Evolutionary conservation across 2,888 invertebrate species (phyloP).

Genomic region (Drosophila bunnanda): DNA sequence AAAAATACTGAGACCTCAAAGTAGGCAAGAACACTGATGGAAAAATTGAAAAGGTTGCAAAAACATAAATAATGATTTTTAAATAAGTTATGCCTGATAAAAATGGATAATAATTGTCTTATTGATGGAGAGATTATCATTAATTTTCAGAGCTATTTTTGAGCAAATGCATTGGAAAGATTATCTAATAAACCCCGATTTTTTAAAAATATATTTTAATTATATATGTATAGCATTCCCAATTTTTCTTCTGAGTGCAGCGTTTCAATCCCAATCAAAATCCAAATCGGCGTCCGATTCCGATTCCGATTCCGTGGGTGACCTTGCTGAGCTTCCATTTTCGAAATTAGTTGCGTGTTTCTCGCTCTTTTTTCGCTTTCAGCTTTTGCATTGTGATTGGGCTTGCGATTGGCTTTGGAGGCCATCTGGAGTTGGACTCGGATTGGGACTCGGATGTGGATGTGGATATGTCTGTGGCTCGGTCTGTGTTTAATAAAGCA

Average conservation of each 20-base stretch:
- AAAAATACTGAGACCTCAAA: background rate
- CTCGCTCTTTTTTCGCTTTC: slow-evolving; percentile 29
- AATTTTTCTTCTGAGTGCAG: slow-evolving; percentile 15
- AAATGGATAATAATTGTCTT: too few relatives aligned
- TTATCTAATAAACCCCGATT: too few relatives aligned
- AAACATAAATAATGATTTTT: background rate
- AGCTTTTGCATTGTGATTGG: slow-evolving; percentile 15
- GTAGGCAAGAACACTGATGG: background rate
- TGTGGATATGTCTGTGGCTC: slow-evolving; percentile 9
- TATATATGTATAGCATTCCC: too few relatives aligned
- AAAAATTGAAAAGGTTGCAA: background rate
- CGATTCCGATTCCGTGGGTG: slow-evolving; percentile 22
- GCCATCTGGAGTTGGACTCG: slow-evolving; percentile 50
- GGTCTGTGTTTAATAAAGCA: slow-evolving; percentile 51
- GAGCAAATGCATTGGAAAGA: too few relatives aligned
- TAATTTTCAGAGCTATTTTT: background rate
- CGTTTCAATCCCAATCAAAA: slow-evolving; percentile 3
- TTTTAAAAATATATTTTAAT: too few relatives aligned
- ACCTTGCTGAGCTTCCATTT: slow-evolving; percentile 48
- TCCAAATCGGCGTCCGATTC: slow-evolving; percentile 6
- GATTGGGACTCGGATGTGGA: slow-evolving; percentile 3
- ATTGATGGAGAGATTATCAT: too few relatives aligned
- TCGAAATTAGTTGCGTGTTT: slow-evolving; percentile 62
- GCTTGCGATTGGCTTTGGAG: slow-evolving; percentile 31
- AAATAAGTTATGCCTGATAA: too few relatives aligned